Evolutionary conservation across 2,113 vertebrate genomes (phyloP).

Genomic region (Rhodinocichla rosea): DNA sequence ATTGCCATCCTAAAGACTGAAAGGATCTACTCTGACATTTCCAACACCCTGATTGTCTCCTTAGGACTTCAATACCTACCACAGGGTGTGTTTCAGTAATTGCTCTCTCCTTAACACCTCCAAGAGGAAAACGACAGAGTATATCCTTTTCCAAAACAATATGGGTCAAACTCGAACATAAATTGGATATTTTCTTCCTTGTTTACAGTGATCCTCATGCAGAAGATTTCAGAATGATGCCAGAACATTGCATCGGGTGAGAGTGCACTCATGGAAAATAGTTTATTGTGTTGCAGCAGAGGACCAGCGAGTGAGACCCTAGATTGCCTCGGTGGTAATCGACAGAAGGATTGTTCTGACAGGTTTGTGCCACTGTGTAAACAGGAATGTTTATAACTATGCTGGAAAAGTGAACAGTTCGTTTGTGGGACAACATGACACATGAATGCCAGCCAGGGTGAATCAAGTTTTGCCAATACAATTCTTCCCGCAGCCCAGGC

Average conservation of each 20-base stretch:
- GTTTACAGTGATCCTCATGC: background rate
- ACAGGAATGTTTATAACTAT: background rate
- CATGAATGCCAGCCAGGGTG: rapidly evolving
- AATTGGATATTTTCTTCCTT: background rate
- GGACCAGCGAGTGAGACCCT: background rate
- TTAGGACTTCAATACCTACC: background rate
- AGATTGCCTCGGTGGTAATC: rapidly evolving
- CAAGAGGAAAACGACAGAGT: background rate
- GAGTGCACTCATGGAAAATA: rapidly evolving
- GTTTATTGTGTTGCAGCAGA: background rate
- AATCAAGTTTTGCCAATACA: background rate
- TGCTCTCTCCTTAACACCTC: background rate
- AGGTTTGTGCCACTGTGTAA: background rate
- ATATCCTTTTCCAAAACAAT: background rate
- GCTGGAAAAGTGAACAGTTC: background rate
- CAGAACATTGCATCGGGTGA: background rate
- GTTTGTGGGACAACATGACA: background rate
- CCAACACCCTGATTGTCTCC: background rate
- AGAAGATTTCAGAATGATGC: background rate
- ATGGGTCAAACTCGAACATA: rapidly evolving
- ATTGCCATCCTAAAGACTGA: background rate
- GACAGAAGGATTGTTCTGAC: background rate
- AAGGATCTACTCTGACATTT: background rate
- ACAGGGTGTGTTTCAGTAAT: background rate
- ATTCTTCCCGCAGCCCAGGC: background rate